Evolutionary conservation across 2,113 vertebrate genomes (phyloP).

Genomic region (Protobothrops mucrosquamatus): DNA sequence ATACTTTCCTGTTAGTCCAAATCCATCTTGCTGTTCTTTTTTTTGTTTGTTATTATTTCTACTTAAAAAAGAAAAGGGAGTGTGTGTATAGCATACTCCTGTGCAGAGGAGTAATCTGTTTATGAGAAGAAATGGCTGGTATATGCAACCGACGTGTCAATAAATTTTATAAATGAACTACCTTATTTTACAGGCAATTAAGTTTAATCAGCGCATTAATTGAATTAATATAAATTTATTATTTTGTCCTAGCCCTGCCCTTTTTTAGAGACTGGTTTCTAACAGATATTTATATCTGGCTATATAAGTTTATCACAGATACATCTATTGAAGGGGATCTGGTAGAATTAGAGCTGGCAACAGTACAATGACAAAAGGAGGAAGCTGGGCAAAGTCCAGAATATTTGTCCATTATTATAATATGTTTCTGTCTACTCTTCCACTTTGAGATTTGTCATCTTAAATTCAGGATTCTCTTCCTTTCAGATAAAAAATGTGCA

Average conservation of each 20-base stretch:
- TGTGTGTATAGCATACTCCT: neutral
- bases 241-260: neutral
- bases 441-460: neutral
- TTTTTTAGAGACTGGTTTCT: neutral
- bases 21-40: neutral
- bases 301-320: neutral
- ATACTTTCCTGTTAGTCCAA: neutral
- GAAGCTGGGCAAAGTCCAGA: neutral
- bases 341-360: neutral
- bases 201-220: neutral
- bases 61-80: neutral
- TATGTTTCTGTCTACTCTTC: neutral
- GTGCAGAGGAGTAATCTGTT: neutral
- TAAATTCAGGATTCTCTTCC: neutral
- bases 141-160: neutral
- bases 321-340: neutral
- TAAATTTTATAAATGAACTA: neutral
- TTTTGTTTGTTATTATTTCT: neutral
- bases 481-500: neutral
- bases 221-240: neutral
- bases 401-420: neutral
- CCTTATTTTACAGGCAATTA: neutral
- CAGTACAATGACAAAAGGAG: neutral
- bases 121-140: neutral
- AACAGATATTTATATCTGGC: neutral